These are phyloP conservation scores for Catocala sponsa DNA, from an alignment of 2,888 invertebrate species.

Conservation along the genomic window DNA sequence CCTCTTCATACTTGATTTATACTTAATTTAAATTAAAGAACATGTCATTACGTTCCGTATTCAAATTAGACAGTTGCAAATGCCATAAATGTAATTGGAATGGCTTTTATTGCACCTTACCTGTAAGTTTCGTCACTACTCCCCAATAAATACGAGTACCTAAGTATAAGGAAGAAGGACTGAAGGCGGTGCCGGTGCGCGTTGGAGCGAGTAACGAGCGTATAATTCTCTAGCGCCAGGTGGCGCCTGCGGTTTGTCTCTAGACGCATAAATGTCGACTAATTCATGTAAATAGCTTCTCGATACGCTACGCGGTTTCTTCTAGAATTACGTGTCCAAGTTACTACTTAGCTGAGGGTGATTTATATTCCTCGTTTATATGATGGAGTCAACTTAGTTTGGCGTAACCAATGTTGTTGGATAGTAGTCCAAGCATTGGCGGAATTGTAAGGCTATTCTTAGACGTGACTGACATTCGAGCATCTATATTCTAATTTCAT, in stretches of 20 bases:
- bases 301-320: slow-evolving; percentile 52
- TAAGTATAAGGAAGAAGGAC: slow-evolving; percentile 44
- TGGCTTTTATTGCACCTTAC: slow-evolving; percentile 6
- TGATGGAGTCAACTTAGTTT: too few relatives aligned
- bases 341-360: slow-evolving; percentile 8
- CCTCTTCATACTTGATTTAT: too few relatives aligned
- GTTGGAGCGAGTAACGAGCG: slow-evolving; percentile 82
- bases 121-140: slow-evolving; percentile 30
- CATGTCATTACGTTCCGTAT: neutral
- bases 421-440: too few relatives aligned
- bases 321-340: slow-evolving; percentile 63
- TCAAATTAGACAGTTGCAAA: neutral
- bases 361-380: neutral
- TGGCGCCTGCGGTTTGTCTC: slow-evolving; percentile 82
- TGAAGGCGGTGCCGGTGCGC: slow-evolving; percentile 64
- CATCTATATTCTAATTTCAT: too few relatives aligned
- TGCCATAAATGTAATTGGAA: neutral
- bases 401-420: too few relatives aligned
- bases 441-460: too few relatives aligned
- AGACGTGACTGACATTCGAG: too few relatives aligned
- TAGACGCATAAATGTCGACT: slow-evolving; percentile 84
- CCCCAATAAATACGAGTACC: slow-evolving; percentile 57
- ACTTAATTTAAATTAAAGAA: too few relatives aligned
- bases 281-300: slow-evolving; percentile 85
- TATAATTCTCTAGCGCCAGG: slow-evolving; percentile 81